Evolutionary conservation across 1,140 invertebrate species (phyloP), one percentile per base, ranked within the genome.

Genomic region (Drosophila arawakana): DNA sequence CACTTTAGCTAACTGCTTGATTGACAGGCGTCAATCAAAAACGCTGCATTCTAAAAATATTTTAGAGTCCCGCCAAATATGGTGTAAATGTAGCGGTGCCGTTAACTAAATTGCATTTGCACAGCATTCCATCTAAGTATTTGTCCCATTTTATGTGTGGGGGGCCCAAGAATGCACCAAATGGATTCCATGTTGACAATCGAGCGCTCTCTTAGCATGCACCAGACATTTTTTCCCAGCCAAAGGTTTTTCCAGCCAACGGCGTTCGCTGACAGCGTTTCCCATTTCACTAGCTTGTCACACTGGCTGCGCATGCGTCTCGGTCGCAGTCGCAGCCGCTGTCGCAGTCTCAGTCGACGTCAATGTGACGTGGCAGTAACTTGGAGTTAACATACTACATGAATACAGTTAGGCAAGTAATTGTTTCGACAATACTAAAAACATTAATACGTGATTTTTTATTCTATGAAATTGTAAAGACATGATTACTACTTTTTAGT

Each of bases 51-150:
- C 44, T 66, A 21, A 52, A 66, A 72, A 68, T 77, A 77, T 83
- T 88, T 83, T 69, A 79, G 73, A 75, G 71, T 54, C 47, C 50
- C 62, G 57, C 83, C 80, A 88, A 80, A 89, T 88, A 83, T 84
- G 83, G 83, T 65, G 73, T 88, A 88, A 88, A 81, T 83, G 65
- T 70, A 43, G 60, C 59, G 57, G 63, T 68, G 60, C 83, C 83
- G 83, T 89, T 89, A 88, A 13, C 68, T 89, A 77, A 88, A 83
- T 80, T 83, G 84, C 73, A 50, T 50, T 30, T 59, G 55, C 46
- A 21, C 43, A 50, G 63, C 61, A 76, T 65, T 66, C 57, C 43
- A 66, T 35, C 49, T 52, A 21, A 1, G 2, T 21, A 30, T 13
- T 30, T 39, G 63, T 54, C 9, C 58, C 68, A 61, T 11, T 59